Conservation (phyloP, 2,113 vertebrate genomes). For the Megaceryle torquata region DNA sequence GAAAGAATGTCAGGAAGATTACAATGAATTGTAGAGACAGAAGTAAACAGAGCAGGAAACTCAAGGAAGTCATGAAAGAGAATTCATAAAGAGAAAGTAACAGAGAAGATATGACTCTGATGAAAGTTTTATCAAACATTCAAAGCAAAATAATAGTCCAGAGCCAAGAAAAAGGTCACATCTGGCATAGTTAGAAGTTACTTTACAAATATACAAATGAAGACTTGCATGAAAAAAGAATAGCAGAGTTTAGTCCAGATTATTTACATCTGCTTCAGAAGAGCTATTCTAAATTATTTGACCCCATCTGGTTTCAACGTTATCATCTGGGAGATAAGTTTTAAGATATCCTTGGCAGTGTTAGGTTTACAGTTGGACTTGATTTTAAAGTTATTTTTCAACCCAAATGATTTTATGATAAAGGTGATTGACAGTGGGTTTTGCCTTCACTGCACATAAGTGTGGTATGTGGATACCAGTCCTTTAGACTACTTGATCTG, state of each 20-base stretch:
- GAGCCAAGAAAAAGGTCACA: not conserved
- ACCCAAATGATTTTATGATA: not conserved
- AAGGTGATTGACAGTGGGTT: not conserved
- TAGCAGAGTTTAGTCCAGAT: not conserved
- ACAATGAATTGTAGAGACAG: conserved; percentile 20
- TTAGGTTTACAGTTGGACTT: not conserved
- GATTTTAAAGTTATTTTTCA: not conserved
- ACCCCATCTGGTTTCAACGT: not conserved
- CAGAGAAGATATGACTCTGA: not conserved
- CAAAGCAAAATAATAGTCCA: conserved; percentile 3
- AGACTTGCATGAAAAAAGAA: not conserved
- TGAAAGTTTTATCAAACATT: not conserved
- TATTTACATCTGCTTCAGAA: not conserved
- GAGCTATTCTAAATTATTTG: not conserved
- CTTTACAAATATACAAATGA: not conserved
- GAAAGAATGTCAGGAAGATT: conserved; percentile 7
- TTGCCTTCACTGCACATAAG: not conserved
- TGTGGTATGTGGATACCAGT: too few species aligned
- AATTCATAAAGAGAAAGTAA: not conserved
- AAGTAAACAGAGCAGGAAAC: conserved; percentile 45
- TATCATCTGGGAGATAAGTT: not conserved
- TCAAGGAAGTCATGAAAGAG: conserved; percentile 29
- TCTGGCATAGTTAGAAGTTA: not conserved
- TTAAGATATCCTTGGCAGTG: not conserved
- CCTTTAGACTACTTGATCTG: not conserved